Evolutionary conservation across 2,797 vertebrate species (phyloP), one percentile per base, ranked within the genome.

Genomic region (Mus spretus): DNA sequence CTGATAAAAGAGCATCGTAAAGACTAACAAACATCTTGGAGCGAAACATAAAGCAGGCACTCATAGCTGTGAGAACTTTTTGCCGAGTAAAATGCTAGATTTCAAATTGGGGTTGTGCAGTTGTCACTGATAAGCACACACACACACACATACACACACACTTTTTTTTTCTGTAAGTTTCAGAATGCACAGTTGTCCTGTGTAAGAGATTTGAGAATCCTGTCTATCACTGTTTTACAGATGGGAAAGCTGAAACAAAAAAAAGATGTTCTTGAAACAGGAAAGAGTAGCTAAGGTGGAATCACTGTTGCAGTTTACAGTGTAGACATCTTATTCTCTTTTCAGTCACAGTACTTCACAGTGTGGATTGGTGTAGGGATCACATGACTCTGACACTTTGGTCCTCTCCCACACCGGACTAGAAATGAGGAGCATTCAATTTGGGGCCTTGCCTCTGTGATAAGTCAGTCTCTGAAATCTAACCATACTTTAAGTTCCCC

Each of bases 391-490:
- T 24, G 55, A 75, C 55, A 79, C 4, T 40, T 80, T 75, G 75
- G 13, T 61, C 37, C 34, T 89, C 84, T 88, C 81, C 17, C 14
- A 0, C 28, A 3, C 0, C 31, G 86, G 67, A 70, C 91, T 87
- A 31, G 95, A 95, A 90, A 75, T 44, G 22, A 91, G 93, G 47
- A 89, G 26, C 26, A 3, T 6, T 89, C 78, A 53, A 19, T 70
- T 84, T 89, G 14, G 67, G 40, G 34, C 44, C 75, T 83, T 47
- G 6, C 61, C 47, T 81, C 65, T 59, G 6, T 50, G 31, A 72
- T 94, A 89, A 83, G 79, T 90, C 55, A 59, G 70, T 28, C 22
- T 67, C 61, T 93, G 59, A 95, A 90, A 47, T 89, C 86, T 92
- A 87, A 31, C 26, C 82, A 53, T 13, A 37, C 12, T 94, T 95